phyloP scores from a whole-genome alignment of 2,797 vertebrate species.

The Melanotaenia parkinsoni region DNA sequence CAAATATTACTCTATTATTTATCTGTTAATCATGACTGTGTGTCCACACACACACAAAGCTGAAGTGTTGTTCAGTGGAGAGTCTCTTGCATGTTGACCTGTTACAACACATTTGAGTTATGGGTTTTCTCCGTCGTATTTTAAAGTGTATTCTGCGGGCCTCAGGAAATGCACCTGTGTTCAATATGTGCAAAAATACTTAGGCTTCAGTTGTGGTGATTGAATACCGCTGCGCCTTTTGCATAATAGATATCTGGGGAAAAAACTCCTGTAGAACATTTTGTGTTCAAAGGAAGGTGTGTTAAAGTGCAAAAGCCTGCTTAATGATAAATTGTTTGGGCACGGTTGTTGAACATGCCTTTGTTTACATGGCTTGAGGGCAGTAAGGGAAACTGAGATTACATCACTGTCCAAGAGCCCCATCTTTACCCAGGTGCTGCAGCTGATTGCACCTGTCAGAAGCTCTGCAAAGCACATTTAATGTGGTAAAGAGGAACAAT shows the following conservation, averaged over 20 bases:
- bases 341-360: not conserved
- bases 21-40: not conserved
- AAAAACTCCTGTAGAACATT: slow-evolving; percentile 29
- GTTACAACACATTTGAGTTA: slow-evolving; percentile 6
- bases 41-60: slow-evolving; percentile 1
- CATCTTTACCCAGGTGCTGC: not conserved
- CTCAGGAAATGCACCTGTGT: slow-evolving; percentile 51
- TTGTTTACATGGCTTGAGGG: slow-evolving; percentile 7
- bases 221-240: slow-evolving; percentile 2
- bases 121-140: slow-evolving; percentile 11
- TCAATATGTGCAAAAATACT: slow-evolving; percentile 47
- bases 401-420: not conserved
- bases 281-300: slow-evolving; percentile 15
- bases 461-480: not conserved
- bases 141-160: slow-evolving; percentile 41
- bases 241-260: slow-evolving; percentile 27
- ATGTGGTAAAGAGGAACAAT: slow-evolving; percentile 1
- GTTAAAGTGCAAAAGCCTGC: slow-evolving; percentile 25
- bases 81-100: slow-evolving; percentile 17
- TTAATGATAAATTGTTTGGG: slow-evolving; percentile 7
- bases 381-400: slow-evolving; percentile 8
- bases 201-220: slow-evolving; percentile 24
- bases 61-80: not conserved
- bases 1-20: slow-evolving; percentile 37
- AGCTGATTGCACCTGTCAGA: not conserved